Base-by-base conservation (phyloP, 2,888 invertebrate genomes). In the Creontiades dilutus region DNA sequence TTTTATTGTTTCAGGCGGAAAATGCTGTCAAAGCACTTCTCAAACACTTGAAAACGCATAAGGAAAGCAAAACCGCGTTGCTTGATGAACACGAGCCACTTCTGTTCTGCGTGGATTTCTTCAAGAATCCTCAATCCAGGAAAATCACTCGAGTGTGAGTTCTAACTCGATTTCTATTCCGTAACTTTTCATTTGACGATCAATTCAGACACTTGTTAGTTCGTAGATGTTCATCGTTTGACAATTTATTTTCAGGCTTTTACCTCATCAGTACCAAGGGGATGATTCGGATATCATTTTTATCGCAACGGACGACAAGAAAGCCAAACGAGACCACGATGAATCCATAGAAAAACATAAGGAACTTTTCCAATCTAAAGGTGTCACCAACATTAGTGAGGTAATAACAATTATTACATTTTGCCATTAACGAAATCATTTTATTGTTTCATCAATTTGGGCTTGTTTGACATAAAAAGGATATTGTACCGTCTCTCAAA, bases 361-460 rank as follows among this genome's bases (percentile, higher is more conserved):
- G 7, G 90, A 90, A 7, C 85, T 90, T 13, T 85, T 90, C 52
- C 57, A 37, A 28, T 55, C 48, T 4, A 19, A 37, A 14, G 88
- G 85, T n/a, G 76, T 90, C 80, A 85, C 86, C 0, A 52, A 48
- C 16, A 76, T 90, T 37, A 23, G 84, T 23, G 87, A 90, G 90
- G 90, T 90, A 48, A 82, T 7, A 37, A 37, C 37, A 37, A 19
- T 48, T 48, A 13, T 76, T 28, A 28, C 0, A 2, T 37, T 0
- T 76, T 0, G 28, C 46, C 2, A 1, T 28, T 28, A 14, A 14
- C 5, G 14, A 11, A 52, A 11, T 52, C 11, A 12, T 52, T 11
- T 5, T 5, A 13, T 52, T 52, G 52, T 52, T 52, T 12, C 52
- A 3, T 5, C 3, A 52, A n/a, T n/a, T n/a, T n/a, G n/a, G n/a